phyloP scores from a whole-genome alignment of 2,888 invertebrate genomes.

The Ormia ochracea region DNA sequence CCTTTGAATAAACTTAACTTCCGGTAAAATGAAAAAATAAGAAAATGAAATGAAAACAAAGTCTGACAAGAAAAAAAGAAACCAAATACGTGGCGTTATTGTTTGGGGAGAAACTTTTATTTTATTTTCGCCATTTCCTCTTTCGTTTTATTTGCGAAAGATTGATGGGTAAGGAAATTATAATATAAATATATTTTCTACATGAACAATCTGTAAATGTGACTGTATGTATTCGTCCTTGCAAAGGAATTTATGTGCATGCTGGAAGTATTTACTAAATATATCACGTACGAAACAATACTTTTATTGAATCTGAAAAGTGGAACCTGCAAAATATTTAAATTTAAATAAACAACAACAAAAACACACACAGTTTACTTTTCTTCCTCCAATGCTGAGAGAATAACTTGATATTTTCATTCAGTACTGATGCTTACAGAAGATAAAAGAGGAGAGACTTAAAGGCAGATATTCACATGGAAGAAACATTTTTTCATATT shows the following conservation, averaged over 20 bases:
- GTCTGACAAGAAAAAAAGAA: not conserved
- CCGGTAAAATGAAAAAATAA: slow-evolving; percentile 29
- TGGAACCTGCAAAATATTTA: not conserved
- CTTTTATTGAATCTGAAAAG: slow-evolving; percentile 12
- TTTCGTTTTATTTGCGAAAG: not conserved
- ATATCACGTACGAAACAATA: slow-evolving; percentile 19
- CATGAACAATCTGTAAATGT: slow-evolving; percentile 43
- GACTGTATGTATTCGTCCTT: slow-evolving; percentile 23
- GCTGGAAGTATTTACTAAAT: slow-evolving; percentile 3
- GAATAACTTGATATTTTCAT: not conserved
- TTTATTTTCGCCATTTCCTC: not conserved
- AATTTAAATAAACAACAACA: not conserved
- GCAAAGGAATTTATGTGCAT: not conserved
- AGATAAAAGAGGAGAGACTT: no score
- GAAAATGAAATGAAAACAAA: not conserved
- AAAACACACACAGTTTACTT: not conserved
- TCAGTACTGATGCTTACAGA: no score
- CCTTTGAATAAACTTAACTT: slow-evolving; percentile 53
- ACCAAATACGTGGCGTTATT: not conserved
- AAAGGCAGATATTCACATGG: no score
- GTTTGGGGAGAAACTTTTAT: slow-evolving; percentile 6
- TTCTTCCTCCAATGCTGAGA: not conserved
- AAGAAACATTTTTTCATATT: no score
- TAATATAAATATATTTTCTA: slow-evolving; percentile 32
- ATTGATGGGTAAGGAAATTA: slow-evolving; percentile 34